phyloP scores from a whole-genome alignment of 2,113 vertebrate species.

The Typhlomys cinereus region DNA sequence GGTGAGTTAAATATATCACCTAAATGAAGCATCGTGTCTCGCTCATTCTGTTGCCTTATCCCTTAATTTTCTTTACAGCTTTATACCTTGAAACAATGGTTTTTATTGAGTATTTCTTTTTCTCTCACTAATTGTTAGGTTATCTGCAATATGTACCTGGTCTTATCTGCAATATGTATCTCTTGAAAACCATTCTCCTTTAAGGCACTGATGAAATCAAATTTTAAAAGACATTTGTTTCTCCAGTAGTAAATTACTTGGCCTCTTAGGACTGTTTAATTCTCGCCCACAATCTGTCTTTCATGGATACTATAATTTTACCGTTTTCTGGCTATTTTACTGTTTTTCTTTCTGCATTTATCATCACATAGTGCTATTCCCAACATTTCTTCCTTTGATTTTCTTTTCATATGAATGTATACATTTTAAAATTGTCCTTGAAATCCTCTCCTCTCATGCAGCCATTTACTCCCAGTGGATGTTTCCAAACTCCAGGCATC shows the following conservation, averaged over 20 bases:
- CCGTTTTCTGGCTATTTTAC: neutral
- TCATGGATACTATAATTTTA: neutral
- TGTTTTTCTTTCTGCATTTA: neutral
- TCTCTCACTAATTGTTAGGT: conserved; percentile 20
- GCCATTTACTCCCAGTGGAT: neutral
- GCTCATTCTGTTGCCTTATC: neutral
- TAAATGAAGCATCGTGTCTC: neutral
- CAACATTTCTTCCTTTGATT: neutral
- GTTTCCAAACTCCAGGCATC: too few relatives aligned
- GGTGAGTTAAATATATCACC: conserved; percentile 23
- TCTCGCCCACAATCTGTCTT: neutral
- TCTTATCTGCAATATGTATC: too few relatives aligned
- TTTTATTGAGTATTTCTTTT: conserved; percentile 2
- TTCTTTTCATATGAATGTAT: conserved; percentile 23
- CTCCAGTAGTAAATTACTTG: neutral
- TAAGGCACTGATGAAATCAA: conserved; percentile 17
- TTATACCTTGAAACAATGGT: neutral
- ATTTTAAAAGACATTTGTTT: neutral
- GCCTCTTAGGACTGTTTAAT: neutral
- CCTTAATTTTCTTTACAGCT: conserved; percentile 14
- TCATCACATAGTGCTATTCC: neutral
- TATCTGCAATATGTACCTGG: neutral
- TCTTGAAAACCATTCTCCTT: conserved; percentile 2
- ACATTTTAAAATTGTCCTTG: neutral
- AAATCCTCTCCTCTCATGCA: neutral